A percentile compares a stretch with the other conserved stretches of the same genome.
These are phyloP conservation scores for Carcina quercana DNA, from an alignment of 2,888 invertebrate species.

Conservation along the genomic window DNA sequence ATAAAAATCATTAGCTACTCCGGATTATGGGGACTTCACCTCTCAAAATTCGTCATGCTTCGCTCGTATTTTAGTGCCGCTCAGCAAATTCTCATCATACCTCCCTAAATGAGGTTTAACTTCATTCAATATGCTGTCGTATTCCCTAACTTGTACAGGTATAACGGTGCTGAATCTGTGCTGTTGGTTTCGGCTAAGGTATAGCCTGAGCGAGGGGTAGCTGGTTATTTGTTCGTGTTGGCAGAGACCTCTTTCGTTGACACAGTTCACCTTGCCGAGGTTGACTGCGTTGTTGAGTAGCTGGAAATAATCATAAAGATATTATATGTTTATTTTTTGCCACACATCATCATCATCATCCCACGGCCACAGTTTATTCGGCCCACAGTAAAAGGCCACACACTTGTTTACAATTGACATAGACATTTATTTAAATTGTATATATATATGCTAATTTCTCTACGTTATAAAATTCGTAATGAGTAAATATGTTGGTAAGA, in stretches of 20 bases:
- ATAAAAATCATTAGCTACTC: too few species aligned
- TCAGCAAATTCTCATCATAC: conserved; percentile 32
- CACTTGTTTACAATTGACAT: too few species aligned
- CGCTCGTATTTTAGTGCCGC: conserved; percentile 22
- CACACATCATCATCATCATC: too few species aligned
- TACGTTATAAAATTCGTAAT: too few species aligned
- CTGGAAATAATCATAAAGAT: too few species aligned
- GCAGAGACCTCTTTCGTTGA: conserved; percentile 51
- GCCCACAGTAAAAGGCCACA: too few species aligned
- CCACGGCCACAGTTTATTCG: too few species aligned
- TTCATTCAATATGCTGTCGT: conserved; percentile 32
- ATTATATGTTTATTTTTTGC: too few species aligned
- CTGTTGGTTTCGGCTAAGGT: conserved; percentile 34
- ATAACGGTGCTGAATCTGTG: conserved; percentile 38
- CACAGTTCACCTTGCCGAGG: conserved; percentile 60
- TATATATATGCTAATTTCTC: too few species aligned
- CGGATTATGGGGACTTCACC: too few species aligned
- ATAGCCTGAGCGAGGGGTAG: conserved; percentile 55
- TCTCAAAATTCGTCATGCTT: conserved; percentile 52
- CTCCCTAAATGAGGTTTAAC: conserved; percentile 36
- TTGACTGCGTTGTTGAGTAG: conserved; percentile 45
- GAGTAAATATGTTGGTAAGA: too few species aligned
- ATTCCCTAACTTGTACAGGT: conserved; percentile 34
- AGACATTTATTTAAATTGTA: too few species aligned
- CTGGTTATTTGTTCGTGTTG: conserved; percentile 52